Conservation (phyloP, 2,888 invertebrate species). For the Gymnoscelis rufifasciata region DNA sequence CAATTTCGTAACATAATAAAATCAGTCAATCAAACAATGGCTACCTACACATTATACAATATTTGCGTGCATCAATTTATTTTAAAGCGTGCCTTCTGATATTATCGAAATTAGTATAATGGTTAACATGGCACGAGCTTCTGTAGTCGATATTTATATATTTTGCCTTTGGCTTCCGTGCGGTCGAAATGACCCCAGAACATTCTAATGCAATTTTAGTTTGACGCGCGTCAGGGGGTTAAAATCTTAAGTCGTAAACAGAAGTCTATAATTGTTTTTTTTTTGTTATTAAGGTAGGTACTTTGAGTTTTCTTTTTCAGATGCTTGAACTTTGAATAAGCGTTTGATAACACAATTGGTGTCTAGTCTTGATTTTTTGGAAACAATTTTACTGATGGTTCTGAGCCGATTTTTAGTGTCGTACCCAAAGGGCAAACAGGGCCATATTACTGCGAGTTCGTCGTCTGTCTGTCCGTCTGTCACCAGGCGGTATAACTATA, state of each 20-base stretch:
- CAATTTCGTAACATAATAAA: constrained; percentile 1
- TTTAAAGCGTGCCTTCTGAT: constrained; percentile 46
- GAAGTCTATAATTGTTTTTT: no score
- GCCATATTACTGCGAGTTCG: no score
- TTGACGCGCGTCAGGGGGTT: constrained; percentile 8
- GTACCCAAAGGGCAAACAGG: no score
- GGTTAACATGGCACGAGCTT: constrained; percentile 52
- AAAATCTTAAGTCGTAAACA: neutral
- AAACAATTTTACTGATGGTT: no score
- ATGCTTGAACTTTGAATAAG: no score
- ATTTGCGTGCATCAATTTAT: constrained; percentile 39
- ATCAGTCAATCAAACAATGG: constrained; percentile 19
- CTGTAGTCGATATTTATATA: constrained; percentile 47
- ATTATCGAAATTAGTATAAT: constrained; percentile 45
- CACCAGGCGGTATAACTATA: no score
- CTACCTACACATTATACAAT: constrained; percentile 20
- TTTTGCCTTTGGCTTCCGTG: constrained; percentile 57
- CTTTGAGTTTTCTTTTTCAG: no score
- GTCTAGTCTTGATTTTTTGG: no score
- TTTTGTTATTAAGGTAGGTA: no score
- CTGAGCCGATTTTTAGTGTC: no score
- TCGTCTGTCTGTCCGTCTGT: no score
- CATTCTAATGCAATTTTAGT: constrained; percentile 6
- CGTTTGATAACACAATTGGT: no score
- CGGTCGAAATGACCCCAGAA: constrained; percentile 23